phyloP scores from a whole-genome alignment of 2,888 invertebrate genomes.

The Eristalinus aeneus region DNA sequence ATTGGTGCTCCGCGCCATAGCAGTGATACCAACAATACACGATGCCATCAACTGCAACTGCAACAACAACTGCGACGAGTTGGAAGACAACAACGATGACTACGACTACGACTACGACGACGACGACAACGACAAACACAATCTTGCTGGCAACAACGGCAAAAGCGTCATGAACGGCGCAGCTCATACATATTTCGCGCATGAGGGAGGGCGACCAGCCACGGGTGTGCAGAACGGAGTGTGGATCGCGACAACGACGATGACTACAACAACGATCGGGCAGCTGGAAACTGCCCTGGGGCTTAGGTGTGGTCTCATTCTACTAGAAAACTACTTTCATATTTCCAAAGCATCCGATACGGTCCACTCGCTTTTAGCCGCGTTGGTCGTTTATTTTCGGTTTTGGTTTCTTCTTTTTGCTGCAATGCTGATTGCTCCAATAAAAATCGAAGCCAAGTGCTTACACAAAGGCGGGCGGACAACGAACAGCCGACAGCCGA shows the following conservation, averaged over 20 bases:
- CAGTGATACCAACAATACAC: constrained; percentile 30
- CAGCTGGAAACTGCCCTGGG: constrained; percentile 61
- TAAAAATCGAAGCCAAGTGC: constrained; percentile 71
- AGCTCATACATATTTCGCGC: constrained; percentile 22
- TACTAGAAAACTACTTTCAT: constrained; percentile 78
- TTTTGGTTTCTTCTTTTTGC: constrained; percentile 70
- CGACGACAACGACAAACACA: constrained; percentile 46
- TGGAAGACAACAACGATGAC: constrained; percentile 6
- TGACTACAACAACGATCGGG: constrained; percentile 17
- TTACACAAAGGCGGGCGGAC: constrained; percentile 67
- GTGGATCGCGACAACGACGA: constrained; percentile 25
- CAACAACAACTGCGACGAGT: neutral
- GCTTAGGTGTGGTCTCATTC: constrained; percentile 78
- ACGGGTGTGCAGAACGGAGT: neutral
- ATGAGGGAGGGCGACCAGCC: neutral
- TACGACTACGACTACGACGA: constrained; percentile 32
- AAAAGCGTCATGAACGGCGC: constrained; percentile 57
- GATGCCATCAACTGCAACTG: constrained; percentile 27
- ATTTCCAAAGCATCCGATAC: constrained; percentile 74
- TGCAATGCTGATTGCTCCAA: constrained; percentile 69
- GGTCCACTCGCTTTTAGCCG: constrained; percentile 72
- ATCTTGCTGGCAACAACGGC: constrained; percentile 45
- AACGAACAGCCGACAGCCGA: constrained; percentile 68
- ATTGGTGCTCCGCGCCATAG: constrained; percentile 59
- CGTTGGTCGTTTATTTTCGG: constrained; percentile 67